A percentile compares a stretch with the other conserved stretches of the same genome.
Evolutionary conservation across 2,797 vertebrate species (phyloP).

Genomic region (Graptemys geographica): DNA sequence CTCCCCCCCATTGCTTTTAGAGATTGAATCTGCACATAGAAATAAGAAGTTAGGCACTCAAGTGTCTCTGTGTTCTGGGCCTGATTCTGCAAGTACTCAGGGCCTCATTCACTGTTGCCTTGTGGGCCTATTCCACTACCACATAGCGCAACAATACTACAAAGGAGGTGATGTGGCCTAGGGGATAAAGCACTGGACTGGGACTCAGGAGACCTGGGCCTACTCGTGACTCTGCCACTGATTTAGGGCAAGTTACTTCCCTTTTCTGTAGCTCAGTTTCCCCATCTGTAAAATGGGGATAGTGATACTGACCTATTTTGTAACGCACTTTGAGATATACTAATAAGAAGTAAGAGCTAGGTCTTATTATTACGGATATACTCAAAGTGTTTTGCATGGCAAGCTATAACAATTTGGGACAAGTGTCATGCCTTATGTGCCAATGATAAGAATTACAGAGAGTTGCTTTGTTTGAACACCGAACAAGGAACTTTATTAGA

Average conservation of each 20-base stretch:
- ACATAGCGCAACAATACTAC: not conserved
- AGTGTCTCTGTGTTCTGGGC: not conserved
- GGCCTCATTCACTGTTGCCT: not conserved
- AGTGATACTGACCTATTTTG: not conserved
- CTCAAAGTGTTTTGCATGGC: not conserved
- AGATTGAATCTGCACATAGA: not conserved
- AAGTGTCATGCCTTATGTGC: not conserved
- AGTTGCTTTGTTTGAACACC: not conserved
- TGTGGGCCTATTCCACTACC: not conserved
- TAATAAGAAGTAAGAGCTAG: not conserved
- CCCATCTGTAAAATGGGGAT: not conserved
- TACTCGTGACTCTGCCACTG: not conserved
- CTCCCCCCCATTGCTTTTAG: not conserved
- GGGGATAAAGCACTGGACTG: not conserved
- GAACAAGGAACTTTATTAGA: not conserved
- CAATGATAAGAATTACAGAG: not conserved
- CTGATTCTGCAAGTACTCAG: not conserved
- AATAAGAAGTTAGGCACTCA: not conserved
- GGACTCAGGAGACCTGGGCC: not conserved
- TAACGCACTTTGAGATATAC: not conserved
- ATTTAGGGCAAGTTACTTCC: not conserved
- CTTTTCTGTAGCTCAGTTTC: not conserved
- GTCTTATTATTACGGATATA: not conserved
- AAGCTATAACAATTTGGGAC: constrained; percentile 2
- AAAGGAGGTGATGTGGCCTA: not conserved